Evolutionary conservation across 2,888 invertebrate species (phyloP), one percentile per base, ranked within the genome.

Genomic region (Allolobophora icterica): DNA sequence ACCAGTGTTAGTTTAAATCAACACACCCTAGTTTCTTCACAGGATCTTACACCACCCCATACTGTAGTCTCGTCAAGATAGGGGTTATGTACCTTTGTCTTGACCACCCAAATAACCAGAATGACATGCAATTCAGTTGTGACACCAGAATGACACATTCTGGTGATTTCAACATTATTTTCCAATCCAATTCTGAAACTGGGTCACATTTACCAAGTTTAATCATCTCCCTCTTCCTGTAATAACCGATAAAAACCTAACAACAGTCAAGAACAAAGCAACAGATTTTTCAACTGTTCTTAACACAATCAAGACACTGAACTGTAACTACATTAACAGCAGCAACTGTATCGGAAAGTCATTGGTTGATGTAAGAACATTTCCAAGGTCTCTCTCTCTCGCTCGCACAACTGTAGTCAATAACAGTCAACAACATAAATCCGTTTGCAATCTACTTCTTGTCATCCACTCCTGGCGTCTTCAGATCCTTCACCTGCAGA

Each of bases 401-500:
- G 1, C 71, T n/a, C 71, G 13, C 8, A 71, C 71, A 71, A 71
- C 71, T 71, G 71, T n/a, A 71, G 71, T 71, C 71, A 71, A 71
- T n/a, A 71, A 71, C 71, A n/a, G 71, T n/a, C 71, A 71, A 71
- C n/a, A 71, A n/a, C 71, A 30, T n/a, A n/a, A 30, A 71, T n/a
- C 71, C 71, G n/a, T 30, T n/a, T n/a, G 8, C 71, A 87, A 35
- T 87, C 87, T 87, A 87, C 87, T 87, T 87, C 87, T 87, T 87
- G 34, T 34, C n/a, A 34, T 87, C 87, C 13, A 21, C n/a, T 34
- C 38, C 38, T 34, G 87, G 35, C 15, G 87, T 35, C 35, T 91
- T 91, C 84, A 91, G 45, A 34, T 91, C 91, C 58, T 91, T 91
- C n/a, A 91, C 91, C 38, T 91, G 91, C 90, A 91, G 91, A 90